Evolutionary conservation across 2,113 vertebrate species (phyloP).

Genomic region (Melanerpes aurifrons): DNA sequence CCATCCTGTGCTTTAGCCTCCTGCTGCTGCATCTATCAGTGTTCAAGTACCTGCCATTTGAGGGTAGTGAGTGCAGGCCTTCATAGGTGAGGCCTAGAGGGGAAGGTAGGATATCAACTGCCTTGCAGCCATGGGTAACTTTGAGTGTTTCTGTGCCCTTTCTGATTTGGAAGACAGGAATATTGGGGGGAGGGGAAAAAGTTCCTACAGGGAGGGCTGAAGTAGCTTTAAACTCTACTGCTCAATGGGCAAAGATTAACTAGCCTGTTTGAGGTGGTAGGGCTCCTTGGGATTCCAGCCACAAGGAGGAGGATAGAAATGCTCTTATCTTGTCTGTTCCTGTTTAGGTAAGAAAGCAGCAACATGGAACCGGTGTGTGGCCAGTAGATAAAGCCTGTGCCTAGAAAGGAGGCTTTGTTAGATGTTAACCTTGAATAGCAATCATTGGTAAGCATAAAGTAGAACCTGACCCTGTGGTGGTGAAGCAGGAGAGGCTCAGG

Average conservation of each 20-base stretch:
- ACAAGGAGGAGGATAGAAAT: neutral
- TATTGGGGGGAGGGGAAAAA: neutral
- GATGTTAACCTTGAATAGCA: constrained; percentile 7
- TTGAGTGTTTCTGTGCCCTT: neutral
- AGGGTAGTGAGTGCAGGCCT: neutral
- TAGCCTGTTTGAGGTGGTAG: neutral
- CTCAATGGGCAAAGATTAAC: neutral
- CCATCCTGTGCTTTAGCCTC: neutral
- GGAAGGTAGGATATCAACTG: neutral
- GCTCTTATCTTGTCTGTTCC: neutral
- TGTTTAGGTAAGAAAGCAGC: neutral
- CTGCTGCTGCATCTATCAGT: neutral
- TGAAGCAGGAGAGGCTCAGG: neutral
- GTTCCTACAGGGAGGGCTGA: accelerated
- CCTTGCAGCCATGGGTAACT: neutral
- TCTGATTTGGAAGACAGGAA: neutral
- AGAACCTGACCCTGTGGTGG: neutral
- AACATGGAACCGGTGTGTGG: neutral
- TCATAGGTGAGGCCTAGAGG: neutral
- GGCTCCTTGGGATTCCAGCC: neutral
- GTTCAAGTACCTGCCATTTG: neutral
- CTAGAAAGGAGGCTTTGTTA: neutral
- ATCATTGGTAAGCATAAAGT: neutral
- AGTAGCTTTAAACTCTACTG: neutral
- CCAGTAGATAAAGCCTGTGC: constrained; percentile 5